Evolutionary conservation across 1,140 invertebrate genomes (phyloP).

Genomic region (Ceratina australensis): DNA sequence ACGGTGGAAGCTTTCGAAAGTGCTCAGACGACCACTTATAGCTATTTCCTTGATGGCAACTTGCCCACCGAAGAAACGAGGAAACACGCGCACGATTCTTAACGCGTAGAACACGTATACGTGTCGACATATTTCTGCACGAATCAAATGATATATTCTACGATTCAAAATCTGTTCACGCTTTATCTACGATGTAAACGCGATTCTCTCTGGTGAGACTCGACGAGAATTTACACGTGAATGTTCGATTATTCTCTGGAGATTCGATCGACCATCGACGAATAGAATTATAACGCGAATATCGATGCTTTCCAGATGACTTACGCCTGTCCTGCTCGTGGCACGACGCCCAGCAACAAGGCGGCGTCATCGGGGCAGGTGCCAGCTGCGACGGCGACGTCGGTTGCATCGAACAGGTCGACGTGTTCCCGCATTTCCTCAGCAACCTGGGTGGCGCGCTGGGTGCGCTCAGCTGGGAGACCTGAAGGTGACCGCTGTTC

Average conservation of each 20-base stretch:
- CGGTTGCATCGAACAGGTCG: slow-evolving; percentile 57
- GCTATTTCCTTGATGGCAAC: slow-evolving; percentile 11
- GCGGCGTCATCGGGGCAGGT: slow-evolving; percentile 56
- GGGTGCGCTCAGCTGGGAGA: slow-evolving; percentile 78
- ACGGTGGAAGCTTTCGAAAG: slow-evolving; percentile 9
- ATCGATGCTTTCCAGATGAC: slow-evolving; percentile 29
- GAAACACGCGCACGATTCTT: background rate
- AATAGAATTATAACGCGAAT: too few species aligned
- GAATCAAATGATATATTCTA: too few species aligned
- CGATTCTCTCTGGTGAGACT: too few species aligned
- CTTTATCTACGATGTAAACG: too few species aligned
- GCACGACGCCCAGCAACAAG: slow-evolving; percentile 76
- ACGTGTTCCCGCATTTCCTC: slow-evolving; percentile 69
- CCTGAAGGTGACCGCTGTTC: slow-evolving; percentile 79
- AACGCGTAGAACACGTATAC: background rate
- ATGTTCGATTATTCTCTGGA: too few species aligned
- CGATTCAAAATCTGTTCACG: too few species aligned
- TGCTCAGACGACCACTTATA: slow-evolving; percentile 18
- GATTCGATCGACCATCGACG: too few species aligned
- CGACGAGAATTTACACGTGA: too few species aligned
- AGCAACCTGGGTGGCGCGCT: slow-evolving; percentile 73
- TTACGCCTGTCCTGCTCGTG: slow-evolving; percentile 76
- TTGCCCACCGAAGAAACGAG: slow-evolving; percentile 25
- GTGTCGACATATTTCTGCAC: too few species aligned
- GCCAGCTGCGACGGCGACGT: slow-evolving; percentile 66